Evolutionary conservation across 2,888 invertebrate species (phyloP), one percentile per base, ranked within the genome.

Genomic region (Cloeon dipterum): DNA sequence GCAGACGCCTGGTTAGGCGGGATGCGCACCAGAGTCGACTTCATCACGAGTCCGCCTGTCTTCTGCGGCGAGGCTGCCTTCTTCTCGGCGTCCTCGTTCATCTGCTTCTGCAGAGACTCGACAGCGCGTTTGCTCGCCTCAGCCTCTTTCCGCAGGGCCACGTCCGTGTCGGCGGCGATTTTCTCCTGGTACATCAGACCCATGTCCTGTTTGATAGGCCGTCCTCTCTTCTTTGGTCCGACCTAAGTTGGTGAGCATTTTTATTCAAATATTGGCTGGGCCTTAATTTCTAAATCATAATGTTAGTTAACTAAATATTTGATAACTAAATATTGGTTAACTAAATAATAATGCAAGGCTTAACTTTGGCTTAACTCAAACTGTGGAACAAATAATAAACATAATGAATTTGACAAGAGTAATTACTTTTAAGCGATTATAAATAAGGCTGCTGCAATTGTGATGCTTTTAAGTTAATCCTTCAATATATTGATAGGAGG

Each of bases 51-150:
- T 14, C 26, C 11, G 45, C 54, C 55, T 42, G 56, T 55, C 2
- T 56, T 53, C 1, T 56, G 56, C 4, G 55, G 54, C 47, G 55
- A 54, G 5, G 53, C 52, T 39, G 51, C 55, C 20, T 52, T 49
- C 38, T 56, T 55, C 41, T 56, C 56, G 3, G 46, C 46, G 3
- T 54, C 54, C n/a, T 29, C 29, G n/a, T 14, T 29, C 38, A 60
- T 50, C 43, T 58, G 58, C 45, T 58, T 58, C 41, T 58, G 56
- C 32, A 61, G 45, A 40, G 53, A 55, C 40, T 58, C 58, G 35
- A 60, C 45, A 33, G 59, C 59, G 42, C 56, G 44, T n/a, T 56
- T 45, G 42, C 58, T 57, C 2, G 57, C 58, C 26, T 56, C 53
- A 3, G 57, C 57, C 45, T 59, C 59, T 46, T 57, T 44, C 13